These are phyloP conservation scores for Stegophylla sp. DNA, from an alignment of 2,888 invertebrate genomes.

Conservation along the genomic window DNA sequence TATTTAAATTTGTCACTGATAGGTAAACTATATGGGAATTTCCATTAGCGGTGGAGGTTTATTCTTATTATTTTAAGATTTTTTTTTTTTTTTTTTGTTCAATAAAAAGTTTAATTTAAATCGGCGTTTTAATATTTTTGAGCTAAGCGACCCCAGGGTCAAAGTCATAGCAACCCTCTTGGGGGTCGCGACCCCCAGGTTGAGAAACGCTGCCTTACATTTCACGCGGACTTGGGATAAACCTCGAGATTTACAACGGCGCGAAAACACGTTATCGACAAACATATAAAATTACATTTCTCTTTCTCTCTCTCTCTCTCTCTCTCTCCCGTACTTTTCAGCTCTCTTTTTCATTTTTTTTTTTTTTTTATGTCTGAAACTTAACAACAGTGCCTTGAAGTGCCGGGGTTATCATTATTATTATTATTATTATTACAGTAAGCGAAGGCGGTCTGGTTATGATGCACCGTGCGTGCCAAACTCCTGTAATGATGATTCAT, in stretches of 20 bases:
- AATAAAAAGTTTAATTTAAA: too few species aligned
- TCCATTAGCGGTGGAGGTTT: too few species aligned
- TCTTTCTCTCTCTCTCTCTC: too few species aligned
- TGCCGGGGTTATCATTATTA: slow-evolving; percentile 11
- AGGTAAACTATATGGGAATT: too few species aligned
- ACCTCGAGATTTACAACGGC: not conserved
- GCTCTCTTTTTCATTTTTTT: not conserved
- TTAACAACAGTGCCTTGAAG: slow-evolving; percentile 4
- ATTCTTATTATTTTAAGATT: too few species aligned
- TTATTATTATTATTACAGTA: slow-evolving; percentile 19
- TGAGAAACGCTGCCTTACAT: slow-evolving; percentile 26
- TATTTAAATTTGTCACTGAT: too few species aligned
- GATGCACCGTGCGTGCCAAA: slow-evolving; percentile 53
- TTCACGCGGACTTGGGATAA: not conserved
- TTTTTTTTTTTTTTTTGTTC: too few species aligned
- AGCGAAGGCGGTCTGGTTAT: slow-evolving; percentile 17
- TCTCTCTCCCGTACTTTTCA: not conserved
- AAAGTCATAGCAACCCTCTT: too few species aligned
- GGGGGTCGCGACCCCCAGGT: too few species aligned
- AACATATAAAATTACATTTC: not conserved
- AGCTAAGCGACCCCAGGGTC: too few species aligned
- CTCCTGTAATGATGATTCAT: slow-evolving; percentile 56
- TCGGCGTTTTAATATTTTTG: too few species aligned
- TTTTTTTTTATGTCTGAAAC: not conserved
- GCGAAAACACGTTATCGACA: not conserved